These are phyloP conservation scores for Amphilophus citrinellus DNA, from an alignment of 2,113 vertebrate species.

Conservation along the genomic window DNA sequence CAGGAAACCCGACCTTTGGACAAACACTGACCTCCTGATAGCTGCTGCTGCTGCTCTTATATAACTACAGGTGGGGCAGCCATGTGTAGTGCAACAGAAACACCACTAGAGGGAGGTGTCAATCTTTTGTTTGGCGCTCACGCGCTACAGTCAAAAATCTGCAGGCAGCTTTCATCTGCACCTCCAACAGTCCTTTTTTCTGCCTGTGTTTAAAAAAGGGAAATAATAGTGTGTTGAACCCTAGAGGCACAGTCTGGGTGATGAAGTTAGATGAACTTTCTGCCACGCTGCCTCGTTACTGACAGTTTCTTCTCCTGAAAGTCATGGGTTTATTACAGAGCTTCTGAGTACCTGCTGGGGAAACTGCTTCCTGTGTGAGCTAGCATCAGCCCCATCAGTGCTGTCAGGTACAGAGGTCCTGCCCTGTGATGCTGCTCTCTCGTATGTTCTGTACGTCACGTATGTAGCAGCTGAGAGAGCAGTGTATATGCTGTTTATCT, in stretches of 20 bases:
- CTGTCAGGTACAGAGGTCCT: not conserved
- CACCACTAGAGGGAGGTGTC: conserved; percentile 2
- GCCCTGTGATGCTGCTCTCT: not conserved
- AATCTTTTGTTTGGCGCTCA: not conserved
- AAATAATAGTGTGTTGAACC: not conserved
- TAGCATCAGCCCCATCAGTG: not conserved
- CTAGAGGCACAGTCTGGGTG: not conserved
- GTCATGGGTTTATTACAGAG: not conserved
- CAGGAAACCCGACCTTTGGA: not conserved
- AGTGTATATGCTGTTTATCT: not conserved
- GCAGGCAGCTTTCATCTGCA: not conserved
- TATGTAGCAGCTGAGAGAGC: conserved; percentile 3
- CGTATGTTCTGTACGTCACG: not conserved
- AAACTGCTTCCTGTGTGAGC: not conserved
- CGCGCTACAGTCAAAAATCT: not conserved
- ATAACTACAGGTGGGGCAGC: not conserved
- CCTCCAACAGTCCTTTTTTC: not conserved
- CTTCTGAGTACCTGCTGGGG: not conserved
- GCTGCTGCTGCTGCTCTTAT: not conserved
- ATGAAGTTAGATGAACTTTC: not conserved
- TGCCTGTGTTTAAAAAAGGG: not conserved
- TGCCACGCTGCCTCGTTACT: not conserved
- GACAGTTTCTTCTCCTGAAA: not conserved
- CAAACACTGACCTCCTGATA: not conserved
- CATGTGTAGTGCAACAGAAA: rapidly evolving